Evolutionary conservation across 2,113 vertebrate genomes (phyloP).

Genomic region (Burhinus oedicnemus): DNA sequence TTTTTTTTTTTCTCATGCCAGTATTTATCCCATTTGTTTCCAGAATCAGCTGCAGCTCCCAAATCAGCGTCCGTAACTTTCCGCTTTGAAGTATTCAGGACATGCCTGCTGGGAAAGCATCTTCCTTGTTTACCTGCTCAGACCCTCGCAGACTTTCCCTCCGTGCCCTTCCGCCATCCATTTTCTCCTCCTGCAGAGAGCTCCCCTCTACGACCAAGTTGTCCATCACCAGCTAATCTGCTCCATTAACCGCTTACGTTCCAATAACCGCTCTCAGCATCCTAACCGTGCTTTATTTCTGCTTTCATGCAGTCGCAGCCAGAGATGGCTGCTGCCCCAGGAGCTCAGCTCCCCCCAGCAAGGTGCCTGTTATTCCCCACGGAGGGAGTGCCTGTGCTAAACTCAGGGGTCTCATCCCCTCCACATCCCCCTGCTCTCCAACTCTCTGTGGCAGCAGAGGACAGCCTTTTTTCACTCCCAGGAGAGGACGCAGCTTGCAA

Average conservation of each 20-base stretch:
- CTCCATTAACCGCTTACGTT: neutral
- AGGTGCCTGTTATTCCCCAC: neutral
- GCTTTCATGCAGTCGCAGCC: fast-evolving
- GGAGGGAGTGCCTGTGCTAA: neutral
- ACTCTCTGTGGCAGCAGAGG: neutral
- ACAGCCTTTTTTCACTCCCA: neutral
- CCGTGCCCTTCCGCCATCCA: fast-evolving
- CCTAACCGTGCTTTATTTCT: fast-evolving
- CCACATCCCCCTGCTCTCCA: neutral
- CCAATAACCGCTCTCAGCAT: neutral
- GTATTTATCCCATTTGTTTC: slow-evolving; percentile 61
- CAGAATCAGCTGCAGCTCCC: slow-evolving; percentile 60
- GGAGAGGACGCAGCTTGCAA: neutral
- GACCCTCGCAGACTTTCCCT: neutral
- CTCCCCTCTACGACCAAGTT: neutral
- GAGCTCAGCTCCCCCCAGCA: neutral
- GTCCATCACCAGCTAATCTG: neutral
- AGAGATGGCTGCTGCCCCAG: neutral
- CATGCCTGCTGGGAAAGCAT: neutral
- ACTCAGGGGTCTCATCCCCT: neutral
- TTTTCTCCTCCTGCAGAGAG: neutral
- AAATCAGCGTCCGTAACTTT: slow-evolving; percentile 8
- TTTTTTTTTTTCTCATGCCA: neutral
- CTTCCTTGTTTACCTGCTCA: slow-evolving; percentile 25
- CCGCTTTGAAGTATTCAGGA: neutral